Base-by-base conservation (phyloP, 2,113 vertebrate species). In the Rhineura floridana region DNA sequence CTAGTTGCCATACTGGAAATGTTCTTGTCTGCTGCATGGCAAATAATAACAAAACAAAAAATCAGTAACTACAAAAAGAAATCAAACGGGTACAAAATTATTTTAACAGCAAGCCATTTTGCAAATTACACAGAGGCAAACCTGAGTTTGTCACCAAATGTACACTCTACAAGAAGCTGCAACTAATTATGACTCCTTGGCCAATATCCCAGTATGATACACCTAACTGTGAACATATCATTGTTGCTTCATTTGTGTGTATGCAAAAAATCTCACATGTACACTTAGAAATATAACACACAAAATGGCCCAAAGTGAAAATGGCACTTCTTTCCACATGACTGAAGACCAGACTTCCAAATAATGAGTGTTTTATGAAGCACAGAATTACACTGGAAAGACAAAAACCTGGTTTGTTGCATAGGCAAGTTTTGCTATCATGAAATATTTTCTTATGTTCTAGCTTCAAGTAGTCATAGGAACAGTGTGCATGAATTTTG, bases 1-100 rank as follows among this genome's bases (percentile, higher is more conserved):
- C 96, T 97, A 0, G 97, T 97, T 52, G 97, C 97, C 96, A 98
- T 97, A 70, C 98, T 98, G 89, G 98, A 97, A 91, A 97, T 96
- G 91, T 96, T 96, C 93, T 98, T 97, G 83, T 96, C 97, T 89
- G 96, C 97, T 97, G 95, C 55, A 81, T 80, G 90, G 92, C 67
- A 91, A 46, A 94, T 30, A 91, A 80, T 11, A 76, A 76, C 6
- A 93, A 95, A n/a, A n/a, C n/a, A n/a, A n/a, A n/a, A n/a, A 79
- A 1, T n/a, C 88, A 75, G 93, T 84, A 95, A 55, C 69, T 73
- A 11, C 12, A 23, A 39, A 91, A 88, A 63, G 19, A 36, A 91
- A 88, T 50, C 88, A 87, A 55, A n/a, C 42, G 42, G 52, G 25
- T 73, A 9, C 52, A n/a, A 46, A 82, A 89, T 3, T 42, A 88